Base-by-base conservation (phyloP, 2,113 vertebrate species). In the Ariopsis seemanni region DNA sequence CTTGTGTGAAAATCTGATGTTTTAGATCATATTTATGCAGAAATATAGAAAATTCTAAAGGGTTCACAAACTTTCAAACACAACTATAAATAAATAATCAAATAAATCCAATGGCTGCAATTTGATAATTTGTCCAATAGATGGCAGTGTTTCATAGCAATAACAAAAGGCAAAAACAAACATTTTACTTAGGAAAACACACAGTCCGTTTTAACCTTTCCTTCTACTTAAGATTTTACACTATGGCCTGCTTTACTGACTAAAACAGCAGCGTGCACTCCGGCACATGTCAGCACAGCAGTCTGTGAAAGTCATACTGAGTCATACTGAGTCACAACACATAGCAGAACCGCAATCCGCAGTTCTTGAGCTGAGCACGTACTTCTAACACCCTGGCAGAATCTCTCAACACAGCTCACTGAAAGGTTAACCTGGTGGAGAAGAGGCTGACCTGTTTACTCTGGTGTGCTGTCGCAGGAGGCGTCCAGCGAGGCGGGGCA, bases 401-500 rank as follows among this genome's bases (percentile, higher is more conserved):
- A 84, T n/a, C 63, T 79, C 77, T 74, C 34, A 86, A 83, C 20
- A 63, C 2, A 6, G 5, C 22, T 9, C 50, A 67, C 0, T n/a
- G 10, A 85, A n/a, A 42, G 69, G 6, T 62, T 11, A 50, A 50
- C 18, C 86, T 8, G 82, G 14, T 34, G 5, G 30, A 55, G 9
- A 20, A 69, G 48, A 63, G 6, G 6, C 91, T 0, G 80, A 95
- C 95, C 93, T 94, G 94, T 92, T 86, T 91, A 88, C 82, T 92
- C 72, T 95, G 91, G 88, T 96, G 92, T 12, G 94, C 89, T 0
- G 95, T 93, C 55, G 95, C 94, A 50, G 96, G 92, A 0, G 95
- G 92, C 0, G 94, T 95, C 96, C 96, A 96, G 84, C 92, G 96
- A 89, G 96, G 95, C 87, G 95, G 90, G 89, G 89, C 27, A 0